Base-by-base conservation (phyloP, 2,113 vertebrate species). In the Urocynchramus pylzowi region DNA sequence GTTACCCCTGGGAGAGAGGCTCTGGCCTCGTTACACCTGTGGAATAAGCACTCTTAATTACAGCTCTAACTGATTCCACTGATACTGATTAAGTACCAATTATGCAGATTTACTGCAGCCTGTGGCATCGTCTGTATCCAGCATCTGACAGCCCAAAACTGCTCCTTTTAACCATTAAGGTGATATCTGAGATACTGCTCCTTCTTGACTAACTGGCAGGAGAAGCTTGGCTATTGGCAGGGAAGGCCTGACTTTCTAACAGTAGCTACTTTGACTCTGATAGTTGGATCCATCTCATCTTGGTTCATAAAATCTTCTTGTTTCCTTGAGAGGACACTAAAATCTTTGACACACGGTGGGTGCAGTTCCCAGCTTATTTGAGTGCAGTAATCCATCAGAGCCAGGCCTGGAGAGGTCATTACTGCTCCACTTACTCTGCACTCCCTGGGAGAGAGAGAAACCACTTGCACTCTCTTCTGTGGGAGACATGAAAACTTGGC, bases 21-120 rank as follows among this genome's bases (percentile, higher is more conserved):
- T 70, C 41, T 10, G 39, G 47, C 70, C 79, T 81, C 60, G 7
- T 30, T 44, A 42, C 35, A 49, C 15, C 19, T 1, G 2, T 28
- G 76, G 41, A 37, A 86, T 52, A 93, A 93, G 88, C 87, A 47
- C 52, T 70, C 60, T 78, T 77, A 85, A 89, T 95, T 84, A 84
- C 0, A 4, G 53, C 64, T 92, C 83, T 27, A 77, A 78, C 73
- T 17, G 45, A 76, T 73, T 42, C 74, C 70, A 57, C 77, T 42
- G 45, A 54, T 59, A 37, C n/a, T 89, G 49, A 44, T 71, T 87
- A 86, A 94, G 64, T 49, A 74, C 56, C 71, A 68, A 87, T 94
- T 92, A 90, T 80, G 75, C 42, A 90, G 90, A 86, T 93, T 94
- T 67, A 50, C 68, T 54, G 11, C 23, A 78, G 87, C 92, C 87